Evolutionary conservation across 2,888 invertebrate species (phyloP).

Genomic region (Leucania comma): DNA sequence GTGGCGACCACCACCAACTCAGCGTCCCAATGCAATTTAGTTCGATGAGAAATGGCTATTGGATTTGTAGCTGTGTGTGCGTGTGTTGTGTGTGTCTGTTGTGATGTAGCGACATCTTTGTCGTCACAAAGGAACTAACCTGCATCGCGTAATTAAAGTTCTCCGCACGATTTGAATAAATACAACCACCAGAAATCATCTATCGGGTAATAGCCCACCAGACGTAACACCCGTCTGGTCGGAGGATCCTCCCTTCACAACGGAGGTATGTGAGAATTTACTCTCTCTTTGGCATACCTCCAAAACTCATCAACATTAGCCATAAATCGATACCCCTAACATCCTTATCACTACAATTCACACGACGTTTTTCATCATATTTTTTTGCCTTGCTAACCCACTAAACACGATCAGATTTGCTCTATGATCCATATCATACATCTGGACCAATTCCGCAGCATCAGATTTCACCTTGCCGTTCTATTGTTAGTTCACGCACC

Average conservation of each 20-base stretch:
- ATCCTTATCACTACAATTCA: background rate
- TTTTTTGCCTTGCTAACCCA: background rate
- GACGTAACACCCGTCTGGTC: too few species aligned
- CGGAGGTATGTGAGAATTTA: too few species aligned
- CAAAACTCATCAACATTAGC: background rate
- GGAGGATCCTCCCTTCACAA: too few species aligned
- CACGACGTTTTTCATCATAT: background rate
- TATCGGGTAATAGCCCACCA: too few species aligned
- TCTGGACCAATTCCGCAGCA: constrained; percentile 41
- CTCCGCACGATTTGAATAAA: too few species aligned
- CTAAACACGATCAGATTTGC: constrained; percentile 7
- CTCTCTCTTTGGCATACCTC: too few species aligned
- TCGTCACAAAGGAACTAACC: too few species aligned
- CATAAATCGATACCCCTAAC: background rate
- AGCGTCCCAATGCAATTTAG: background rate
- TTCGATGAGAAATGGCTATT: background rate
- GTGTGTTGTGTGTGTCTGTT: too few species aligned
- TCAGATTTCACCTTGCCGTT: constrained; percentile 48
- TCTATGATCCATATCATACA: constrained; percentile 17
- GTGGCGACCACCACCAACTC: background rate
- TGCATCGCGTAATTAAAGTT: too few species aligned
- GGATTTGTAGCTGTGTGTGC: too few species aligned
- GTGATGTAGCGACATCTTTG: too few species aligned
- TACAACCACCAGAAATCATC: too few species aligned
- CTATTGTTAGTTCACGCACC: constrained; percentile 60